A percentile compares a stretch with the other conserved stretches of the same genome.
Conservation (phyloP, 1,140 invertebrate species). For the Magallana gigas region DNA sequence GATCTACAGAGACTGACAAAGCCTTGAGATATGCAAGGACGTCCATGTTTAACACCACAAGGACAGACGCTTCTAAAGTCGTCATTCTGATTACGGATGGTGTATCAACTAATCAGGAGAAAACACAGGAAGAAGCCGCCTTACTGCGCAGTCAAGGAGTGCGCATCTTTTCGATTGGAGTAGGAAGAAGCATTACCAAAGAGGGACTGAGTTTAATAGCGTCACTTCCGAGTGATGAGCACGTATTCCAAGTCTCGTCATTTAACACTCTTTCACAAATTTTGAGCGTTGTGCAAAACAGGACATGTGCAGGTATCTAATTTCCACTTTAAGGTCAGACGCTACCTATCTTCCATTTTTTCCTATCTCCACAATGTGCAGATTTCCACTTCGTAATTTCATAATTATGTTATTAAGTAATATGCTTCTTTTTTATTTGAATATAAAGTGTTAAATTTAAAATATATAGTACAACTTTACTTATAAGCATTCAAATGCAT, state of each 20-base stretch:
- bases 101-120: background rate
- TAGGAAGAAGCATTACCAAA: background rate
- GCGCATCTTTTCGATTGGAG: conserved; percentile 32
- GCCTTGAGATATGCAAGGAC: background rate
- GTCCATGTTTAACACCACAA: background rate
- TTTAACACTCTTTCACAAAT: background rate
- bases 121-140: conserved; percentile 11
- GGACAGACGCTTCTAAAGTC: background rate
- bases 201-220: background rate
- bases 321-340: no score
- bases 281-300: background rate
- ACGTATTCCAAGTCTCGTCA: background rate
- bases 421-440: no score
- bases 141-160: background rate
- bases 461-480: no score
- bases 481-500: no score
- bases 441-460: no score
- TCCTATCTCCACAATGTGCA: no score
- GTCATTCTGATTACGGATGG: conserved; percentile 33
- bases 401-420: no score
- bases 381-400: no score
- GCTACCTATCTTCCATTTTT: no score
- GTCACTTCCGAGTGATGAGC: background rate
- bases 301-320: background rate
- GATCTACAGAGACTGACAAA: background rate